phyloP scores from a whole-genome alignment of 2,888 invertebrate species.

The Anarsia innoxiella region DNA sequence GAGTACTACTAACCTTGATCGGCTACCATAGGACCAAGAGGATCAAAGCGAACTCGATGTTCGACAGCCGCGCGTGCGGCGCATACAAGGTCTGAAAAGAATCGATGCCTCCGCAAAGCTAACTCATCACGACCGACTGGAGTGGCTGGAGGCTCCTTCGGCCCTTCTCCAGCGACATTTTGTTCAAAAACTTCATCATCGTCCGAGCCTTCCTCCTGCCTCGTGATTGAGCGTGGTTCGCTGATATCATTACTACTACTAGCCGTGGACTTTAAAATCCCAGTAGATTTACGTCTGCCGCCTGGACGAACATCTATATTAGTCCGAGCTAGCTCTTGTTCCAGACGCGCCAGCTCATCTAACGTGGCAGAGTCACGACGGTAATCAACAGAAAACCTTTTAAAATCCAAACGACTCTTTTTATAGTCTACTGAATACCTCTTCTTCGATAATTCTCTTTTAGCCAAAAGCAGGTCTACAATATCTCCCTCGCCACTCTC shows the following conservation, averaged over 20 bases:
- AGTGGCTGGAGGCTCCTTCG: slow-evolving; percentile 81
- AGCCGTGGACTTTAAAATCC: slow-evolving; percentile 61
- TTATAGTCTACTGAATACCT: slow-evolving; percentile 64
- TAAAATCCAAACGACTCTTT: slow-evolving; percentile 53
- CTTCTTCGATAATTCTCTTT: slow-evolving; percentile 49
- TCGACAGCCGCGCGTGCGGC: slow-evolving; percentile 83
- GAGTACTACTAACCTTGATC: slow-evolving; percentile 63
- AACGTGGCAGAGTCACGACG: slow-evolving; percentile 55
- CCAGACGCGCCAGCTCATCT: slow-evolving; percentile 53
- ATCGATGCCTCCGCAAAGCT: slow-evolving; percentile 83
- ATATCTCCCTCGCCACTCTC: slow-evolving; percentile 39
- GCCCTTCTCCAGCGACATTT: slow-evolving; percentile 61
- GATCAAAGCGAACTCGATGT: slow-evolving; percentile 85
- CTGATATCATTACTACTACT: slow-evolving; percentile 45
- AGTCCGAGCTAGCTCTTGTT: slow-evolving; percentile 56
- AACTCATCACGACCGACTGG: slow-evolving; percentile 86
- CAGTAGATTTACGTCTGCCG: slow-evolving; percentile 59
- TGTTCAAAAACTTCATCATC: slow-evolving; percentile 79
- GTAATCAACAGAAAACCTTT: slow-evolving; percentile 61
- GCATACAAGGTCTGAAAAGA: slow-evolving; percentile 84
- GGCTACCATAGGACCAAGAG: slow-evolving; percentile 80
- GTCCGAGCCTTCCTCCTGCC: slow-evolving; percentile 43
- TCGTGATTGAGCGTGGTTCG: slow-evolving; percentile 36
- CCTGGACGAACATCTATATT: slow-evolving; percentile 53
- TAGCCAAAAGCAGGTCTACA: slow-evolving; percentile 39